Evolutionary conservation across 2,888 invertebrate species (phyloP).

Genomic region (Ecliptopera silaceata): DNA sequence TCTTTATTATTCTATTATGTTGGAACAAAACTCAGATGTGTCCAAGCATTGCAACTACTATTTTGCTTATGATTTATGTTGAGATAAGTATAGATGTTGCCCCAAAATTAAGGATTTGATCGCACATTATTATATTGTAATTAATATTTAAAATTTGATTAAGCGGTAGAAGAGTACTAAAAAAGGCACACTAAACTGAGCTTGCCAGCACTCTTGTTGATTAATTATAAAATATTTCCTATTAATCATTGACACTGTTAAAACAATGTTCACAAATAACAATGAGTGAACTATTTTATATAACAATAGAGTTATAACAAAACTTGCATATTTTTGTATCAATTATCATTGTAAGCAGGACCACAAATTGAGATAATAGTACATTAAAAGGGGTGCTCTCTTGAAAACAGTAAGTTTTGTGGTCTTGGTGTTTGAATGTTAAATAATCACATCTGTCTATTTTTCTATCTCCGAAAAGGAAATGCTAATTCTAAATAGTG

Average conservation of each 20-base stretch:
- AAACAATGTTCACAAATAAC: constrained; percentile 28
- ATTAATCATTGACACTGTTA: constrained; percentile 16
- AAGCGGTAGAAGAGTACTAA: constrained; percentile 16
- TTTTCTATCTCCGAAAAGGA: constrained; percentile 69
- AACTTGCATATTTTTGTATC: constrained; percentile 27
- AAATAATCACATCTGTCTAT: constrained; percentile 67
- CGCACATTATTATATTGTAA: constrained; percentile 25
- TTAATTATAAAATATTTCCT: constrained; percentile 58
- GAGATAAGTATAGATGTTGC: neutral
- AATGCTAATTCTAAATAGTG: constrained; percentile 61
- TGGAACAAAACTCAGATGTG: no score
- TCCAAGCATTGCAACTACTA: no score
- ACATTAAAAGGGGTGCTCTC: constrained; percentile 34
- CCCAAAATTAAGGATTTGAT: constrained; percentile 19
- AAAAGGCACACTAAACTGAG: constrained; percentile 49
- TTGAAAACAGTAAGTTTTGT: constrained; percentile 37
- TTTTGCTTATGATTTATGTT: neutral
- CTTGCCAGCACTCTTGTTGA: constrained; percentile 70
- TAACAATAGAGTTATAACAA: constrained; percentile 8
- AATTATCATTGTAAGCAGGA: constrained; percentile 51
- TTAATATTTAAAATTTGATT: constrained; percentile 14
- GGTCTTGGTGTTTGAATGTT: constrained; percentile 63
- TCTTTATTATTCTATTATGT: no score
- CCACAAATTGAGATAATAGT: constrained; percentile 51
- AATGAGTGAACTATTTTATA: constrained; percentile 12